These are phyloP conservation scores for Clunio marinus DNA, from an alignment of 2,888 invertebrate species.

Conservation along the genomic window DNA sequence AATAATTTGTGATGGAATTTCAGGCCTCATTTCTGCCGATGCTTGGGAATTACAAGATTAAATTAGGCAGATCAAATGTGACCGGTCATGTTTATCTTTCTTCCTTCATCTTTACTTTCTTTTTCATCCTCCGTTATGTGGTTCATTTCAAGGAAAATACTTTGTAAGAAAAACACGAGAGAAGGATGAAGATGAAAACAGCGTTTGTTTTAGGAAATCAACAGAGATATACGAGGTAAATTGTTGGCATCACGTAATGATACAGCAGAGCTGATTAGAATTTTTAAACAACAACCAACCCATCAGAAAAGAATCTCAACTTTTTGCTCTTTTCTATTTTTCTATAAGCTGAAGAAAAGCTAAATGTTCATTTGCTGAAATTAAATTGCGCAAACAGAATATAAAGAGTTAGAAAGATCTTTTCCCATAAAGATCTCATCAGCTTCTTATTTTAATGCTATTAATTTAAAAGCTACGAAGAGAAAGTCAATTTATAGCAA, in stretches of 20 bases:
- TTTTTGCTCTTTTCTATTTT: too few species aligned
- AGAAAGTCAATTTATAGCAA: background rate
- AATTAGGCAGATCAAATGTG: constrained; percentile 37
- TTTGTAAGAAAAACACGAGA: too few species aligned
- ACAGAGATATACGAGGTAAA: too few species aligned
- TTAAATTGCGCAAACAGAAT: too few species aligned
- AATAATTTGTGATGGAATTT: constrained; percentile 1
- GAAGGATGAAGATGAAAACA: too few species aligned
- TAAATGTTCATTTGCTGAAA: too few species aligned
- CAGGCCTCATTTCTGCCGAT: constrained; percentile 6
- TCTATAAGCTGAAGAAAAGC: too few species aligned
- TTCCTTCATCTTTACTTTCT: background rate
- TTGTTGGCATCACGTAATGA: constrained; percentile 9
- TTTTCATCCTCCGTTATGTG: background rate
- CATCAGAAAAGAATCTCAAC: too few species aligned
- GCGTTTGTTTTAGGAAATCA: constrained; percentile 2
- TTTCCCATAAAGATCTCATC: too few species aligned
- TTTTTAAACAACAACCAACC: constrained; percentile 19
- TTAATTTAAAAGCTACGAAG: background rate
- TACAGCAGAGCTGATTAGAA: background rate
- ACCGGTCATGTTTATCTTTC: constrained; percentile 25
- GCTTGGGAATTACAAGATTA: constrained; percentile 15
- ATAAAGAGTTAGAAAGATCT: too few species aligned
- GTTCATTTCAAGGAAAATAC: background rate
- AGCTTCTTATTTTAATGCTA: too few species aligned